Conservation (phyloP, 1,140 invertebrate species). For the Pygmarrhopalites habei region DNA sequence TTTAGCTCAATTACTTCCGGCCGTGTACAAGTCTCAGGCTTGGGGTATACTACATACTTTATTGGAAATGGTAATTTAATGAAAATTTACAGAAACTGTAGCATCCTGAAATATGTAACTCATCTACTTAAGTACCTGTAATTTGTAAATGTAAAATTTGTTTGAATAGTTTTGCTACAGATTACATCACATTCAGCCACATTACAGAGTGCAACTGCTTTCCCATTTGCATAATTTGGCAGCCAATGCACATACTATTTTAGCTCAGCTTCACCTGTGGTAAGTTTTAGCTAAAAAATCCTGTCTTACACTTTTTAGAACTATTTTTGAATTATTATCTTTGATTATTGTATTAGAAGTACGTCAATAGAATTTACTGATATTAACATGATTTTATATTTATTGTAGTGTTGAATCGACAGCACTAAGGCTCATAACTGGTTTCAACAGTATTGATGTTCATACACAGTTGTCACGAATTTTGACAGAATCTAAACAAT, state of each 20-base stretch:
- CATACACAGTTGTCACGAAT: conserved; percentile 81
- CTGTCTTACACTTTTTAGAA: no score
- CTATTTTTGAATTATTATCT: no score
- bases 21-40: conserved; percentile 83
- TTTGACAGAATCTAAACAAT: conserved; percentile 75
- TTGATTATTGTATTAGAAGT: no score
- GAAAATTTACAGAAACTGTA: no score
- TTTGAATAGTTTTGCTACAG: conserved; percentile 93
- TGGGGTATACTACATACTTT: conserved; percentile 91
- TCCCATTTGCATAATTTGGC: conserved; percentile 82
- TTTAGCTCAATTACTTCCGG: conserved; percentile 74
- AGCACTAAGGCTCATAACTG: conserved; percentile 80
- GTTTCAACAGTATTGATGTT: conserved; percentile 76
- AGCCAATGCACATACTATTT: conserved; percentile 77
- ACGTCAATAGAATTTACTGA: no score
- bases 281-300: no score
- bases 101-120: no score
- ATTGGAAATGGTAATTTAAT: conserved; percentile 93
- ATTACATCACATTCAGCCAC: conserved; percentile 91
- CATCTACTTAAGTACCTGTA: no score
- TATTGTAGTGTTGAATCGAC: conserved; percentile 78
- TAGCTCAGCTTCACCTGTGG: conserved; percentile 77
- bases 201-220: conserved; percentile 84
- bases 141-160: no score
- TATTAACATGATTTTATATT: conserved; percentile 21